These are phyloP conservation scores for Otolemur garnettii DNA, from an alignment of 2,113 vertebrate species.

Conservation along the genomic window DNA sequence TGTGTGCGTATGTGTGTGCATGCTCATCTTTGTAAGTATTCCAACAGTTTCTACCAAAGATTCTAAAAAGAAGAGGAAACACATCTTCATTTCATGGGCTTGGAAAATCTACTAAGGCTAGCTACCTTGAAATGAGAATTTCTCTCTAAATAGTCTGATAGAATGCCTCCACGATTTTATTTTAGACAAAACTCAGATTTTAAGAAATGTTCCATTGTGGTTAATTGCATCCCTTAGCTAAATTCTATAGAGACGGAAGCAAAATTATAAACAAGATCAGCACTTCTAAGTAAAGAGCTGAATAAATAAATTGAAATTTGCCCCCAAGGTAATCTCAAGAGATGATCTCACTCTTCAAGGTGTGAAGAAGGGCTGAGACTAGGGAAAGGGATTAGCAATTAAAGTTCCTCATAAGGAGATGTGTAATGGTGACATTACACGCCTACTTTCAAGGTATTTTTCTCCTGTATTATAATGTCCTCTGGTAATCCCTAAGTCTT, in stretches of 20 bases:
- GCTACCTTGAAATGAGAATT: background rate
- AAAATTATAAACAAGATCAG: conserved; percentile 12
- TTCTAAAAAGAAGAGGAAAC: conserved; percentile 54
- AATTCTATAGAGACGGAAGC: background rate
- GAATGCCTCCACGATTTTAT: background rate
- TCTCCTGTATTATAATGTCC: background rate
- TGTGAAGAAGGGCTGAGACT: background rate
- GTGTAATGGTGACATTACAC: background rate
- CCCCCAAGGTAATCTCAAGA: background rate
- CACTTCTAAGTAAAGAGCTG: background rate
- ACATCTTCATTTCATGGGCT: background rate
- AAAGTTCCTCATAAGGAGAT: background rate
- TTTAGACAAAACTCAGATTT: conserved; percentile 7
- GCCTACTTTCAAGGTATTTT: background rate
- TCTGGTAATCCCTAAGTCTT: background rate
- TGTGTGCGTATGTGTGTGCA: background rate
- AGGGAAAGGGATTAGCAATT: background rate
- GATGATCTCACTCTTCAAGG: background rate
- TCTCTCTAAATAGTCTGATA: background rate
- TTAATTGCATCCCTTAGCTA: conserved; percentile 23
- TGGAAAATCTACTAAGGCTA: background rate
- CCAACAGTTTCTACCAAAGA: background rate
- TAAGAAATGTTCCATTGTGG: background rate
- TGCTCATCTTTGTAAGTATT: background rate
- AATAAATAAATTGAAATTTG: background rate